Percentiles rank a stretch among this genome's conserved stretches.
Evolutionary conservation across 1,140 invertebrate genomes (phyloP).

Genomic region (Macrocentrus cingulum): DNA sequence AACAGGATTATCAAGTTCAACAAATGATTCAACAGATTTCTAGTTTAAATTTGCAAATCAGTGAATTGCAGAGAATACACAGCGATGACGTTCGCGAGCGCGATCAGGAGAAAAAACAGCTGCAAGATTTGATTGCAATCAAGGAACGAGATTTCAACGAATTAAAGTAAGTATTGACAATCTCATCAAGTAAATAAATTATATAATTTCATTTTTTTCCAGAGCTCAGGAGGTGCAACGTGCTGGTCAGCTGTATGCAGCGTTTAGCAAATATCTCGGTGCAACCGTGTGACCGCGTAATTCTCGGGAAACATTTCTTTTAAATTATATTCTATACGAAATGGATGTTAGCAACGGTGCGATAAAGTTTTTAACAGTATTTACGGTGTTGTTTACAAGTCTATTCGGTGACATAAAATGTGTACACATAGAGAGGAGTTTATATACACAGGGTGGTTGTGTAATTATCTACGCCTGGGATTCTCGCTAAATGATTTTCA

Average conservation of each 20-base stretch:
- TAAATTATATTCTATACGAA: constrained; percentile 18
- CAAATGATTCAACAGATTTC: constrained; percentile 40
- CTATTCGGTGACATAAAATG: background rate
- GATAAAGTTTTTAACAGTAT: too few relatives aligned
- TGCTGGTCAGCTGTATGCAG: constrained; percentile 47
- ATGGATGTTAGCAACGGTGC: too few relatives aligned
- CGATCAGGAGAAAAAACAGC: constrained; percentile 39
- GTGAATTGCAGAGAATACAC: constrained; percentile 41
- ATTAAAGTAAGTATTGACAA: constrained; percentile 38
- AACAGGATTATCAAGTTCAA: constrained; percentile 41
- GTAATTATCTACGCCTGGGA: constrained; percentile 31
- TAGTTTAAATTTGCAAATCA: constrained; percentile 41
- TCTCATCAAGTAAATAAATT: constrained; percentile 11
- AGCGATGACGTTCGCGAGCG: constrained; percentile 36
- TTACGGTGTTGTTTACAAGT: too few relatives aligned
- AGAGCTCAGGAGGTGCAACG: constrained; percentile 49
- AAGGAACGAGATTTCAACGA: constrained; percentile 46
- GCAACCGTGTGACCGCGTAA: constrained; percentile 41
- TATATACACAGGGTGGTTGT: constrained; percentile 8
- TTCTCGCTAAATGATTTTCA: constrained; percentile 34
- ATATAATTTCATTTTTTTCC: constrained; percentile 16
- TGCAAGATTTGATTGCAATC: constrained; percentile 38
- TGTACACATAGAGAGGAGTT: constrained; percentile 7
- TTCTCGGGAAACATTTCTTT: too few relatives aligned
- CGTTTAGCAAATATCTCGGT: constrained; percentile 50